phyloP scores from a whole-genome alignment of 1,140 invertebrate genomes.

The Pachypeltis micranthus region DNA sequence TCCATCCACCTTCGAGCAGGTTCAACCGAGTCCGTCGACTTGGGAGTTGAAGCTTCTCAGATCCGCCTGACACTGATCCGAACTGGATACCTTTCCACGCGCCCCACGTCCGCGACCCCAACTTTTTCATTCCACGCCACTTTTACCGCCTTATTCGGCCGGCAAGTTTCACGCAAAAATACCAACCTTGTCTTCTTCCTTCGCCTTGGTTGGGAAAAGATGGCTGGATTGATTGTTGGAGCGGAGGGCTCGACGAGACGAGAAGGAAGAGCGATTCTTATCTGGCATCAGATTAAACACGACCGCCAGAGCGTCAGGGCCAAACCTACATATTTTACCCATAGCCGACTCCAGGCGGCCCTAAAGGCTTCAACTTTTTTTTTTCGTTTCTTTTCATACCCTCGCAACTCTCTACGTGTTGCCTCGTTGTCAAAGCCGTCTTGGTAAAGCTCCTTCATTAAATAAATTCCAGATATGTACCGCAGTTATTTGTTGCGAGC shows the following conservation, averaged over 20 bases:
- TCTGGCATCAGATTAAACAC: neutral
- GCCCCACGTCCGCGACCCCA: neutral
- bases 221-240: neutral
- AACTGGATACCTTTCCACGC: too few relatives aligned
- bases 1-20: neutral
- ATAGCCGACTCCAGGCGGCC: too few relatives aligned
- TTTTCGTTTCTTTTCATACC: neutral
- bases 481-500: neutral
- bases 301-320: neutral
- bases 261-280: neutral
- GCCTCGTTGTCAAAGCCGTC: neutral
- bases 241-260: neutral
- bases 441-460: neutral
- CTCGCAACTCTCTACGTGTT: neutral
- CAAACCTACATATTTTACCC: neutral
- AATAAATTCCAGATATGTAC: neutral
- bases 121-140: neutral
- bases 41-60: neutral
- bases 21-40: neutral
- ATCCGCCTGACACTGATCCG: too few relatives aligned
- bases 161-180: neutral
- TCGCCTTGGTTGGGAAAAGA: neutral
- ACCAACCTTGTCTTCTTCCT: neutral
- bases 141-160: neutral
- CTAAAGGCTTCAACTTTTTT: too few relatives aligned